Conservation (phyloP, 2,888 invertebrate genomes). For the Colletes collaris region DNA sequence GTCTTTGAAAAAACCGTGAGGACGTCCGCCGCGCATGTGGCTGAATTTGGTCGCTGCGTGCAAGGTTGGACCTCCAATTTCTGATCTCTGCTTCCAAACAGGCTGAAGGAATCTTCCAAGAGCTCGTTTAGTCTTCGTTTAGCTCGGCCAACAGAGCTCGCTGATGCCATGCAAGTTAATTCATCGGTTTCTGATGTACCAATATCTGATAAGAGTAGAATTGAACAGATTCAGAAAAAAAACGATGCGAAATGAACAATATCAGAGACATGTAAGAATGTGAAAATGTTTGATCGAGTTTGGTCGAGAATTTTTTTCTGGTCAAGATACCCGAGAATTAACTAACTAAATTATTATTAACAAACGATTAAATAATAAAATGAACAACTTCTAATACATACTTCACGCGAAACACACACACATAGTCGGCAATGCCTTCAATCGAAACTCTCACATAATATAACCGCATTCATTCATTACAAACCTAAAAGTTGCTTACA, state of each 20-base stretch:
- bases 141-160: conserved; percentile 86
- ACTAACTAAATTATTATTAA: too few species aligned
- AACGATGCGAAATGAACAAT: background rate
- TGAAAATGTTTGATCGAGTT: too few species aligned
- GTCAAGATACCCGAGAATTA: too few species aligned
- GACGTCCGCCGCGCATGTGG: conserved; percentile 65
- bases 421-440: too few species aligned
- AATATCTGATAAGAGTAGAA: conserved; percentile 60
- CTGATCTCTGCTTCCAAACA: conserved; percentile 88
- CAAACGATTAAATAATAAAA: too few species aligned
- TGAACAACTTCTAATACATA: too few species aligned
- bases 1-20: conserved; percentile 68
- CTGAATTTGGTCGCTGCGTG: conserved; percentile 64
- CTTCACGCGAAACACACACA: too few species aligned
- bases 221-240: conserved; percentile 13
- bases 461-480: too few species aligned
- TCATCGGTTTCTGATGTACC: conserved; percentile 73
- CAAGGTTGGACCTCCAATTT: conserved; percentile 81
- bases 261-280: too few species aligned
- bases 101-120: conserved; percentile 91
- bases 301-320: too few species aligned
- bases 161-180: conserved; percentile 54
- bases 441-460: too few species aligned
- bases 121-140: conserved; percentile 90
- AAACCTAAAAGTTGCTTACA: too few species aligned